Conservation (phyloP, 2,888 invertebrate species). For the Thereva nobilitata region DNA sequence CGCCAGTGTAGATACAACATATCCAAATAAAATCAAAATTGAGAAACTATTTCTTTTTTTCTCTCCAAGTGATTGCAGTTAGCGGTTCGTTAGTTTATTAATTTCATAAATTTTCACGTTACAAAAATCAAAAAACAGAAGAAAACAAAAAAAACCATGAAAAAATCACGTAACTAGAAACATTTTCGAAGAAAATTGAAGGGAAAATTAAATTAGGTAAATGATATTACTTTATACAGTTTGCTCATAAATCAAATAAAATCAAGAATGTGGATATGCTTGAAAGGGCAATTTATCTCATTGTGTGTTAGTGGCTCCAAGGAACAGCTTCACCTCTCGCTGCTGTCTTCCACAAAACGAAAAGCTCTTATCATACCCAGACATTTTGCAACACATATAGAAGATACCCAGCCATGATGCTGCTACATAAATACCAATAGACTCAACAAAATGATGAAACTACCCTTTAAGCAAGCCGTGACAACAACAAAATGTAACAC, state of each 20-base stretch:
- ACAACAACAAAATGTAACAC: slow-evolving; percentile 24
- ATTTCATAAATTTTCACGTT: too few relatives aligned
- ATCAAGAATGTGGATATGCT: slow-evolving; percentile 26
- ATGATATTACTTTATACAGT: slow-evolving; percentile 25
- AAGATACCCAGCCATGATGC: slow-evolving; percentile 22
- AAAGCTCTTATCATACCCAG: neutral
- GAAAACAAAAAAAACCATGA: too few relatives aligned
- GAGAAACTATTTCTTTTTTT: too few relatives aligned
- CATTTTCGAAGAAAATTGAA: too few relatives aligned
- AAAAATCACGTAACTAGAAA: too few relatives aligned
- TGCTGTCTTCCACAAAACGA: neutral
- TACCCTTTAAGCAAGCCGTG: slow-evolving; percentile 3
- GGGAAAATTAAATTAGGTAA: neutral
- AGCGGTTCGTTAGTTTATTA: too few relatives aligned
- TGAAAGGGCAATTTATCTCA: slow-evolving; percentile 24
- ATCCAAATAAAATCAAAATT: too few relatives aligned
- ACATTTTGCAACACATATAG: neutral
- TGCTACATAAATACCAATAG: slow-evolving; percentile 21
- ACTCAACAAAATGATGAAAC: neutral
- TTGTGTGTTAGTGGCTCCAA: slow-evolving; percentile 4
- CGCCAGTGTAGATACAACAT: too few relatives aligned
- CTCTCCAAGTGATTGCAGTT: too few relatives aligned
- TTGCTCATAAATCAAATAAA: slow-evolving; percentile 26
- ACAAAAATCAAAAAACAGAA: too few relatives aligned
- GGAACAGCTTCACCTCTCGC: neutral